Conservation (phyloP, 1,140 invertebrate species). For the Cylas formicarius region DNA sequence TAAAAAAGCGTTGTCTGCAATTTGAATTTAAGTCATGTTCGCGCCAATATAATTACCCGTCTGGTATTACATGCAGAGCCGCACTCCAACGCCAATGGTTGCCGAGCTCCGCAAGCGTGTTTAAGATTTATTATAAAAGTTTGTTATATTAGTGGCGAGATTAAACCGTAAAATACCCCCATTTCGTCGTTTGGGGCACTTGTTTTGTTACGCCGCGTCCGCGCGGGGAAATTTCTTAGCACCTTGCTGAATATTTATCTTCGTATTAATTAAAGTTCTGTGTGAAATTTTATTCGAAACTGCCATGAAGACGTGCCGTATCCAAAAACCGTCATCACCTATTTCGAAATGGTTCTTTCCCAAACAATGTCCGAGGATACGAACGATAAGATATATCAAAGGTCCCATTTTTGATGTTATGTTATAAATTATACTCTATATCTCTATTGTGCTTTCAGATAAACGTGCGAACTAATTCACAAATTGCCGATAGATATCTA, state of each 20-base stretch:
- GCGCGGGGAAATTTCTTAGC: constrained; percentile 13
- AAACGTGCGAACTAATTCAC: too few species aligned
- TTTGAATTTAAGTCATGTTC: constrained; percentile 19
- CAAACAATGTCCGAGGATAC: too few species aligned
- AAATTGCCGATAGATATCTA: too few species aligned
- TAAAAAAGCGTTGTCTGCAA: constrained; percentile 8
- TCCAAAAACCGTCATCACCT: too few species aligned
- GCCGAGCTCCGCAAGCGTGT: constrained; percentile 17
- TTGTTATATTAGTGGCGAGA: constrained; percentile 22
- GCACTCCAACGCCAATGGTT: constrained; percentile 6
- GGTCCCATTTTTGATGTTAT: too few species aligned
- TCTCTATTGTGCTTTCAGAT: too few species aligned
- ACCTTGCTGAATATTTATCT: constrained; percentile 19
- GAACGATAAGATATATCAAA: too few species aligned
- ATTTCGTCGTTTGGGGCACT: constrained; percentile 16
- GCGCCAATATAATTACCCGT: too few species aligned
- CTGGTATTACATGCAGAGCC: constrained; percentile 16
- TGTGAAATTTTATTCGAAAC: constrained; percentile 5
- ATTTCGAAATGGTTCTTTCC: too few species aligned
- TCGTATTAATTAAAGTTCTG: constrained; percentile 17
- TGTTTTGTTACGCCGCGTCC: constrained; percentile 11
- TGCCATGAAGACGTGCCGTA: too few species aligned
- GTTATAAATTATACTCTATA: too few species aligned
- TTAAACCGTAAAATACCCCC: constrained; percentile 22
- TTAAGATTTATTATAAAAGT: constrained; percentile 22